These are phyloP conservation scores for Microcaecilia unicolor DNA, from an alignment of 2,797 vertebrate genomes.

Conservation along the genomic window DNA sequence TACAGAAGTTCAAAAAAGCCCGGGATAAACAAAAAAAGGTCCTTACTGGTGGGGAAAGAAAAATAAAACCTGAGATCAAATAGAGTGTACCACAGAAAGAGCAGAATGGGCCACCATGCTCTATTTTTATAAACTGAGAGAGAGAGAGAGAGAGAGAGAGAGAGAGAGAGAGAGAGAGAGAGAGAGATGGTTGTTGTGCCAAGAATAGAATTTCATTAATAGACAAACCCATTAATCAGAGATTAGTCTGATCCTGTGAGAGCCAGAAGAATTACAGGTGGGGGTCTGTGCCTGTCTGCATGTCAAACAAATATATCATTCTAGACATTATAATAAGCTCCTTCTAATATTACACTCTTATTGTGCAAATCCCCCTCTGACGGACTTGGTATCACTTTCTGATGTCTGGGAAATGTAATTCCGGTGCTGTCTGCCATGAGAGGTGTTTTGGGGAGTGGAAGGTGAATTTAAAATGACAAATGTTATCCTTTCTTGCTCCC, in stretches of 20 bases:
- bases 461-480: no score
- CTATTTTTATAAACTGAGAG: no score
- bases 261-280: background rate
- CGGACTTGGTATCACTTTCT: background rate
- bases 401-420: background rate
- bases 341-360: background rate
- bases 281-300: background rate
- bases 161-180: background rate
- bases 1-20: no score
- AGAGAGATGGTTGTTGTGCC: background rate
- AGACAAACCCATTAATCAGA: background rate
- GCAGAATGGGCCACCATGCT: no score
- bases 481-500: no score
- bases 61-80: no score
- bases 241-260: background rate
- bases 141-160: background rate
- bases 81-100: no score
- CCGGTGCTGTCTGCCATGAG: no score
- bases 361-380: background rate
- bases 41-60: no score
- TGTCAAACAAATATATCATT: background rate
- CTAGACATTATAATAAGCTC: background rate
- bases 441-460: no score
- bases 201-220: background rate
- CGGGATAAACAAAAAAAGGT: no score